Evolutionary conservation across 2,113 vertebrate genomes (phyloP), one percentile per base, ranked within the genome.

Genomic region (Montifringilla adamsi): DNA sequence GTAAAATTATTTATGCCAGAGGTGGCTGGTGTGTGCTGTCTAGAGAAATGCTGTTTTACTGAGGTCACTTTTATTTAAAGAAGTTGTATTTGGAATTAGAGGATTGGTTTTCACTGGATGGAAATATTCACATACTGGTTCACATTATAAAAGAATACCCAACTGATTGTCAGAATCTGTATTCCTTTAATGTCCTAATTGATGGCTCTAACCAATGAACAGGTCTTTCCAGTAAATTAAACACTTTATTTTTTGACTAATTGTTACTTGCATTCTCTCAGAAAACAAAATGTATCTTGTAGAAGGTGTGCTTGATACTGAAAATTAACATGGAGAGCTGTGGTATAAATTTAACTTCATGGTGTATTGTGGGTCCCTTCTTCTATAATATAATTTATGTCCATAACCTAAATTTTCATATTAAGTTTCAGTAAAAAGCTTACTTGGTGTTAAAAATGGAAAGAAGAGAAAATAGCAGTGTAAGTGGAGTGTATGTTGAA

Each of bases 401-500:
- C 41, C 68, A 12, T 90, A 97, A 87, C 60, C 55, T 81, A 78
- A 70, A 78, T 66, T 86, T 58, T 81, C 52, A 7, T 68, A 66
- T 64, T 84, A 60, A 91, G 90, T 95, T 91, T 37, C 46, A 89
- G 86, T 76, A 70, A 87, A 86, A 81, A 3, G 39, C 70, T 96
- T 95, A 64, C 41, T 77, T 52, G 49, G 3, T 79, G 52, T 93
- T 93, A 87, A 73, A 95, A 97, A 92, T 75, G 70, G 83, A 81
- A 84, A 69, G n/a, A 15, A 43, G 58, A 87, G 88, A 75, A 87
- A 74, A 69, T 72, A 89, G 75, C 81, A 43, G 49, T 90, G 17
- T 69, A 53, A 94, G 79, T 91, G 87, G 79, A 58, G 7, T 78
- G 20, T 89, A 39, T 79, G 67, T 96, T 96, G 95, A 96, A 83